These are phyloP conservation scores for Camponotus fellah DNA, from an alignment of 2,888 invertebrate species.

Conservation along the genomic window DNA sequence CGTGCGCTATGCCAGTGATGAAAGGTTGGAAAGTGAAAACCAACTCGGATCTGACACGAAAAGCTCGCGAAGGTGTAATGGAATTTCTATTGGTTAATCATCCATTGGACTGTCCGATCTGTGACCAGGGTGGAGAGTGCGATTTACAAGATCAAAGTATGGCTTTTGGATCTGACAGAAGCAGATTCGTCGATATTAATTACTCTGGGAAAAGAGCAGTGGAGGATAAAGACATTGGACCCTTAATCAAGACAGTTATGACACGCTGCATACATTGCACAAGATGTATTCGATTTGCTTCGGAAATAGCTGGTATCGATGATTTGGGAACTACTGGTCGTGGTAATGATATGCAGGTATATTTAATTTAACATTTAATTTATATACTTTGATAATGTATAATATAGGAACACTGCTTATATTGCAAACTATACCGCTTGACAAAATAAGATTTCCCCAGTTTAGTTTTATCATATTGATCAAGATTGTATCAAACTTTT, in stretches of 20 bases:
- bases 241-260: conserved; percentile 99
- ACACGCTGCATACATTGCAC: conserved; percentile 99
- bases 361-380: not conserved
- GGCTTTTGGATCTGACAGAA: conserved; percentile 98
- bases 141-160: conserved; percentile 99
- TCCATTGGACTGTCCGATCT: conserved; percentile 99
- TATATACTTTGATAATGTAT: not conserved
- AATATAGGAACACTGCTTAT: not conserved
- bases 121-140: conserved; percentile 98
- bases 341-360: conserved; percentile 97
- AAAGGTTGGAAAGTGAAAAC: conserved; percentile 99
- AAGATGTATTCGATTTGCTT: conserved; percentile 98
- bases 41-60: conserved; percentile 95
- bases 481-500: not conserved
- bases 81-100: conserved; percentile 99
- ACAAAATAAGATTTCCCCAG: not conserved
- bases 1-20: conserved; percentile 99
- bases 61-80: conserved; percentile 96
- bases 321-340: conserved; percentile 98
- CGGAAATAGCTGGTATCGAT: conserved; percentile 99
- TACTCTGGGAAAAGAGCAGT: conserved; percentile 98
- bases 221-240: conserved; percentile 99
- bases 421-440: not conserved
- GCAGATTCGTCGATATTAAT: conserved; percentile 96
- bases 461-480: not conserved